Percentiles rank a stretch among this genome's conserved stretches.
Conservation (phyloP, 2,888 invertebrate species). For the Macaria notata region DNA sequence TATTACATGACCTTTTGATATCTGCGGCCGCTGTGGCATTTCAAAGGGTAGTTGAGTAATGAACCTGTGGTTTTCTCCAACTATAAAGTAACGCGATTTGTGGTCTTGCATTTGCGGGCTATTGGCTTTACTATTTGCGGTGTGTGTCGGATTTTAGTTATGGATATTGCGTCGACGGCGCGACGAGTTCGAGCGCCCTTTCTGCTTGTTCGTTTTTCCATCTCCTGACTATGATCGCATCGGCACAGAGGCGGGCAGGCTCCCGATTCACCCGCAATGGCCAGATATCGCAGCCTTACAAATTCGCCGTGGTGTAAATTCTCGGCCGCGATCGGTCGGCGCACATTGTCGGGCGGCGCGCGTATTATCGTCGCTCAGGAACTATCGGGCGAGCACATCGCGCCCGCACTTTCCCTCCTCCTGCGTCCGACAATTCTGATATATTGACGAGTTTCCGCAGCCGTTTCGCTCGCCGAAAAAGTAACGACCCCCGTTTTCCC, state of each 20-base stretch:
- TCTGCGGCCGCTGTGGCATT: conserved; percentile 41
- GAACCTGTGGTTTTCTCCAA: conserved; percentile 45
- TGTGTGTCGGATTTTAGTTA: conserved; percentile 9
- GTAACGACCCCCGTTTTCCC: conserved; percentile 33
- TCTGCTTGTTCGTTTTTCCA: conserved; percentile 2
- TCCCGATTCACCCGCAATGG: conserved; percentile 1
- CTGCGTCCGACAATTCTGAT: conserved; percentile 51
- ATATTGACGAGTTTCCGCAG: conserved; percentile 57
- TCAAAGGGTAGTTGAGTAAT: conserved; percentile 41
- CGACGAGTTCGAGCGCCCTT: background rate
- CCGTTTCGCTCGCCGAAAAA: conserved; percentile 48
- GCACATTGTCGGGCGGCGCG: conserved; percentile 52
- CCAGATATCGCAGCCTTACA: conserved; percentile 17
- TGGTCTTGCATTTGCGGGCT: conserved; percentile 41
- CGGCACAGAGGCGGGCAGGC: background rate
- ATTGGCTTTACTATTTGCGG: conserved; percentile 37
- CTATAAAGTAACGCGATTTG: conserved; percentile 49
- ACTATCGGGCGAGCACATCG: conserved; percentile 44
- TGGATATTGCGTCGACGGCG: conserved; percentile 5
- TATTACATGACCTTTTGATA: conserved; percentile 48
- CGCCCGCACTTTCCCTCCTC: conserved; percentile 38
- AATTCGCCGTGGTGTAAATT: conserved; percentile 21
- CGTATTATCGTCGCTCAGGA: conserved; percentile 49
- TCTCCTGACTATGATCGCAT: background rate
- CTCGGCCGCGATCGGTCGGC: conserved; percentile 26